These are phyloP conservation scores for Sesia apiformis DNA, from an alignment of 2,888 invertebrate genomes.

Conservation along the genomic window DNA sequence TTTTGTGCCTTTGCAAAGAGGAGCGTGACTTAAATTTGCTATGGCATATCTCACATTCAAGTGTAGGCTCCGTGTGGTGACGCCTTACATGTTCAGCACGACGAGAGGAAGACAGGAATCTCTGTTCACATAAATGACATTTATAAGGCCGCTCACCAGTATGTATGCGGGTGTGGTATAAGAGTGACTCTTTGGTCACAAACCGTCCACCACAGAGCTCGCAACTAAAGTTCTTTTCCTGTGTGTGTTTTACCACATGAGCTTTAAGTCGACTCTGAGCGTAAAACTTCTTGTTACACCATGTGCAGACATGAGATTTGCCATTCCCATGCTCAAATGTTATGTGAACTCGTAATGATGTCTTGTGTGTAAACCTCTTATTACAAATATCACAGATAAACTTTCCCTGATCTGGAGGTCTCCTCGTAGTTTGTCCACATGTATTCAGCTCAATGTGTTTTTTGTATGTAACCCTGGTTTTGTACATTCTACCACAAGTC, in stretches of 20 bases:
- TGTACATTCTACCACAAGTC: constrained; percentile 49
- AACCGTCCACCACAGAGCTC: constrained; percentile 41
- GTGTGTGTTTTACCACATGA: constrained; percentile 55
- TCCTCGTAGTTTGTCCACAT: constrained; percentile 36
- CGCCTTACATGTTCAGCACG: constrained; percentile 43
- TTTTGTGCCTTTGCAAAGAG: constrained; percentile 38
- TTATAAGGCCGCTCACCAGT: constrained; percentile 56
- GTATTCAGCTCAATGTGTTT: constrained; percentile 43
- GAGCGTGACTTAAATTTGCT: constrained; percentile 33
- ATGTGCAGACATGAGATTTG: constrained; percentile 48
- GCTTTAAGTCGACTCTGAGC: constrained; percentile 51
- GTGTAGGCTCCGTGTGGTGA: constrained; percentile 29
- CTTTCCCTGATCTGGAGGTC: constrained; percentile 37
- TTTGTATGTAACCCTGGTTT: constrained; percentile 40
- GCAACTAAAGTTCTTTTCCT: constrained; percentile 48
- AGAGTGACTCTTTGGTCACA: constrained; percentile 49
- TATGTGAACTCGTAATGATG: constrained; percentile 52
- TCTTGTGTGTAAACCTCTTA: constrained; percentile 55
- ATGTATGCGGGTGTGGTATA: constrained; percentile 56
- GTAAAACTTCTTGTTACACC: constrained; percentile 57
- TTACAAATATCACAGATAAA: constrained; percentile 55
- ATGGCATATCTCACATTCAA: constrained; percentile 41
- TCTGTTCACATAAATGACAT: constrained; percentile 39
- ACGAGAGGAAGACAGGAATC: constrained; percentile 48
- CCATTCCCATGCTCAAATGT: constrained; percentile 56